Conservation (phyloP, 2,113 vertebrate species). For the Electrona antarctica region DNA sequence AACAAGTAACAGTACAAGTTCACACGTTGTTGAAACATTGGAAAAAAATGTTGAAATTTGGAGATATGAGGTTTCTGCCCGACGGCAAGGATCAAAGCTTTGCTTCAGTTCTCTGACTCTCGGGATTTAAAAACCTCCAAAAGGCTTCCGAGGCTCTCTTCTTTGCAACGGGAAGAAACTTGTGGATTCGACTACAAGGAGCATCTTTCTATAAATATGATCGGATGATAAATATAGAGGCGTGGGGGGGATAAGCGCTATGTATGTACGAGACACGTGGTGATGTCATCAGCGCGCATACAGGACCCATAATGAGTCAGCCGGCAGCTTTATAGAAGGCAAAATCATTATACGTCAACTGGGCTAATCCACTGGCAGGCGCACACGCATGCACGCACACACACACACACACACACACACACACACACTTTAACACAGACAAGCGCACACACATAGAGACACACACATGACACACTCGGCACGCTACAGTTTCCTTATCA, state of each 20-base stretch:
- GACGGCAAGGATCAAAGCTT: not conserved
- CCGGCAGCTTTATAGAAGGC: too few relatives aligned
- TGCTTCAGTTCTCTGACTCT: slow-evolving; percentile 26
- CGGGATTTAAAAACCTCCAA: not conserved
- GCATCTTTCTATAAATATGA: slow-evolving; percentile 45
- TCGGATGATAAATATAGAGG: slow-evolving; percentile 64
- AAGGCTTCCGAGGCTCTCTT: slow-evolving; percentile 29
- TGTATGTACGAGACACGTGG: too few relatives aligned
- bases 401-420: slow-evolving; percentile 3
- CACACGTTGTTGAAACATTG: too few relatives aligned
- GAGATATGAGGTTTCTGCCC: too few relatives aligned
- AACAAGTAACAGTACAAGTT: too few relatives aligned
- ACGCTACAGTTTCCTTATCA: too few relatives aligned
- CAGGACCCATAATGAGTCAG: too few relatives aligned
- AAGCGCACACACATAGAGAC: too few relatives aligned
- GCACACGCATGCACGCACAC: not conserved
- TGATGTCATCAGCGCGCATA: too few relatives aligned
- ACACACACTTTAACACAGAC: not conserved
- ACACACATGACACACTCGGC: too few relatives aligned
- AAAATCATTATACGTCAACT: slow-evolving; percentile 51
- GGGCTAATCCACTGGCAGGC: slow-evolving; percentile 51
- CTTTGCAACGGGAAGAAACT: slow-evolving; percentile 42
- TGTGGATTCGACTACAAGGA: slow-evolving; percentile 6
- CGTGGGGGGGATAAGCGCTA: too few relatives aligned
- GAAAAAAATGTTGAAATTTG: too few relatives aligned